Conservation (phyloP, 2,113 vertebrate genomes). For the Pseudorectes ferrugineus region DNA sequence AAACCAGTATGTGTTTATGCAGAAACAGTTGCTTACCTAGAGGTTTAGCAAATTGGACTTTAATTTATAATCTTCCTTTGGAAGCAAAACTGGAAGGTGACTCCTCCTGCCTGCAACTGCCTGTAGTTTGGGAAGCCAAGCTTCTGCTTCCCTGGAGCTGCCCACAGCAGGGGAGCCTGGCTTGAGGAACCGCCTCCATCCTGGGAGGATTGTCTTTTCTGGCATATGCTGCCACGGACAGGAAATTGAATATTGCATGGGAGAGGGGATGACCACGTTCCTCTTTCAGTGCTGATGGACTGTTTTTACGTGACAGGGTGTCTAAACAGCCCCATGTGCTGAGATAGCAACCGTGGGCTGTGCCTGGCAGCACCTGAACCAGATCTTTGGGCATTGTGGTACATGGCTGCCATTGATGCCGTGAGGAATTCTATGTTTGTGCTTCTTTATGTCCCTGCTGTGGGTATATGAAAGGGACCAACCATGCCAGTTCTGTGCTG, state of each 20-base stretch:
- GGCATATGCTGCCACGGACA: neutral
- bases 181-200: neutral
- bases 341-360: neutral
- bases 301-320: neutral
- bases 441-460: neutral
- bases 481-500: neutral
- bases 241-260: neutral
- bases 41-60: conserved; percentile 30
- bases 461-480: neutral
- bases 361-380: neutral
- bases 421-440: neutral
- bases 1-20: conserved; percentile 29
- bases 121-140: neutral
- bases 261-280: neutral
- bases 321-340: neutral
- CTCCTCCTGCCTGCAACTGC: neutral
- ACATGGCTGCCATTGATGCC: neutral
- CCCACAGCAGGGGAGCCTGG: neutral
- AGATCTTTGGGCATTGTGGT: neutral
- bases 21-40: conserved; percentile 43
- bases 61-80: conserved; percentile 14
- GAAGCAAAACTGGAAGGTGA: conserved; percentile 22
- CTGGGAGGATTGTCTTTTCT: neutral
- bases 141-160: neutral
- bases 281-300: neutral